A percentile compares a stretch with the other conserved stretches of the same genome.
Conservation (phyloP, 2,888 invertebrate genomes). For the Lasius fuliginosus region DNA sequence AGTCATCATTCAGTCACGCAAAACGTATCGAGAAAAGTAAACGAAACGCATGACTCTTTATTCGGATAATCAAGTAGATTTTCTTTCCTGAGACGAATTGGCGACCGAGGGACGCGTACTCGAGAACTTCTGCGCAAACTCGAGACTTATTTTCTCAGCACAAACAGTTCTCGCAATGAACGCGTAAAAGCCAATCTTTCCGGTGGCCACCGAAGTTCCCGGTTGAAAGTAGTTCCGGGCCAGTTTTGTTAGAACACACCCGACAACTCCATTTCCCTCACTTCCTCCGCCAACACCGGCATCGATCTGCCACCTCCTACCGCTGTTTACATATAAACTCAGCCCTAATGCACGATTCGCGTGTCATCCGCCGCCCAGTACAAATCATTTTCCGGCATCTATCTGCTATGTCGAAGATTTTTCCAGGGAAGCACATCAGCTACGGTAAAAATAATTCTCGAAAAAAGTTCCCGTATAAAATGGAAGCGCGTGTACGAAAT, state of each 20-base stretch:
- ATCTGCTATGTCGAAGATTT: conserved; percentile 38
- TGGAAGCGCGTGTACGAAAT: conserved; percentile 33
- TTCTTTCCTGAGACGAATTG: conserved; percentile 53
- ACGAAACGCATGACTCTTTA: conserved; percentile 36
- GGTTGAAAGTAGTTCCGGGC: conserved; percentile 69
- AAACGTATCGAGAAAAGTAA: conserved; percentile 7
- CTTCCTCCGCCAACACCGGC: conserved; percentile 55
- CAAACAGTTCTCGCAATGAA: conserved; percentile 73
- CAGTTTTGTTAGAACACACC: conserved; percentile 65
- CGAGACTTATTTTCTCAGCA: conserved; percentile 67
- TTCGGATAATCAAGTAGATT: conserved; percentile 55
- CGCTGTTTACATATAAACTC: conserved; percentile 78
- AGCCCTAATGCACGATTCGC: conserved; percentile 81
- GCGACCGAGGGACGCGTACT: conserved; percentile 51
- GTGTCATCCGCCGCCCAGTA: conserved; percentile 77
- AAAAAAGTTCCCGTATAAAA: conserved; percentile 19
- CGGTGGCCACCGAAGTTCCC: conserved; percentile 66
- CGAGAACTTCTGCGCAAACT: conserved; percentile 57
- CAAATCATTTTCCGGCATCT: conserved; percentile 74
- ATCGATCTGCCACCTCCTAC: conserved; percentile 64
- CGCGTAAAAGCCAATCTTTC: conserved; percentile 72
- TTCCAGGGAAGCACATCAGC: background rate
- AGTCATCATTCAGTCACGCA: background rate
- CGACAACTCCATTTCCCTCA: conserved; percentile 68
- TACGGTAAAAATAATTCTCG: conserved; percentile 31